Evolutionary conservation across 2,888 invertebrate species (phyloP), one percentile per base, ranked within the genome.

Genomic region (Chymomyza fuscimana): DNA sequence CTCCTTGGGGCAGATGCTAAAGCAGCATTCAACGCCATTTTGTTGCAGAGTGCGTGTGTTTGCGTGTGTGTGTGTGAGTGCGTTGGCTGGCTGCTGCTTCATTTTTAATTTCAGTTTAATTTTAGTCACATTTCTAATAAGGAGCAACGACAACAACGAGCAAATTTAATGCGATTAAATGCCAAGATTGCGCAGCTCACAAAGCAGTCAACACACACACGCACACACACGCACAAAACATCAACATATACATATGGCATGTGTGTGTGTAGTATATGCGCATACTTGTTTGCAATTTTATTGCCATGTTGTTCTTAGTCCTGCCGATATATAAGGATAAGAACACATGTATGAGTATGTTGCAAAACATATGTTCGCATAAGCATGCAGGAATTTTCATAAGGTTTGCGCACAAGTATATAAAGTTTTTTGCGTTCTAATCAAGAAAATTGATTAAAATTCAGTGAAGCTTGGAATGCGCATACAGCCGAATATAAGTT

Each of bases 81-180:
- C 6, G 32, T 32, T 15, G 5, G 51, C 19, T 29, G 25, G 58
- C 10, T 58, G 58, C 65, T 40, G 51, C 25, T 15, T 40, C 60
- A 67, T 68, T 32, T 66, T 68, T 52, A 66, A 68, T 67, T 73
- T 25, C 67, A 69, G 63, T 66, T 66, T 50, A 66, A 68, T 65
- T 73, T 25, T 66, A 67, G 63, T 66, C 62, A 60, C 65, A 77
- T 72, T 78, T 68, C 46, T 70, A 73, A 76, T 74, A 69, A 77
- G 74, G 63, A 58, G 16, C 66, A 46, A 52, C 50, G 25, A 66
- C 67, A 63, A 9, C 50, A 63, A 52, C 51, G 25, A 58, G 25
- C 15, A 51, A 67, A 67, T 68, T 6, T 67, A 50, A 56, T 56
- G 32, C 63, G 52, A 65, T 69, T 36, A 65, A 16, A 59, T 32